Evolutionary conservation across 2,797 vertebrate genomes (phyloP), one percentile per base, ranked within the genome.

Genomic region (Lutjanus campechanus): DNA sequence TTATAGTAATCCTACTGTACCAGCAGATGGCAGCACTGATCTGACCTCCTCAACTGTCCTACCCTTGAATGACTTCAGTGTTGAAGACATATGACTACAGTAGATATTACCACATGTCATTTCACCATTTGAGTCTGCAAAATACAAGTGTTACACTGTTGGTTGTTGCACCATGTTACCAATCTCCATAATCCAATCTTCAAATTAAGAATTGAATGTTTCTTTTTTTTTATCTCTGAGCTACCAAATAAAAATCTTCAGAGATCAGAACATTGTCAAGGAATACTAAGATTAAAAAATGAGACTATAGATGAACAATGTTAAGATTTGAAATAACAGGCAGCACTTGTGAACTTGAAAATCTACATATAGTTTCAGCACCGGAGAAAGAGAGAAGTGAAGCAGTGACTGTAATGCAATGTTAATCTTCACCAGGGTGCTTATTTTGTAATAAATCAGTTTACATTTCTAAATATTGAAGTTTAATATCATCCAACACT

Each of bases 11-110:
- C 12, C 6, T 3, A 15, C 67, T 13, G 5, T 2, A 79, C 91
- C 93, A 93, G 82, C 68, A 92, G 92, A 55, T 77, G 92, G 91
- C 90, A 91, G 89, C 78, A 85, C 80, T 83, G 49, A 51, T 46
- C 61, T 8, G 17, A 60, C 13, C 2, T 40, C 51, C 8, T 72
- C 54, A 19, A 6, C 47, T 4, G 20, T 4, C 5, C 43, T 84
- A n/a, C 56, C 69, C 61, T 70, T 72, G 9, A 80, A 13, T 16
- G 46, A 55, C 69, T 50, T 20, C 7, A 22, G 12, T 15, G 49
- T 25, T 55, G 13, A 25, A 64, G 25, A 49, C 63, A 64, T n/a
- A 50, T 12, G 10, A 68, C 46, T 13, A 50, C 22, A 56, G n/a
- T 25, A 49, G 9, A 69, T 58, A n/a, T 69, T 40, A 64, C 16